Base-by-base conservation (phyloP, 2,113 vertebrate genomes). In the Manacus vitellinus region DNA sequence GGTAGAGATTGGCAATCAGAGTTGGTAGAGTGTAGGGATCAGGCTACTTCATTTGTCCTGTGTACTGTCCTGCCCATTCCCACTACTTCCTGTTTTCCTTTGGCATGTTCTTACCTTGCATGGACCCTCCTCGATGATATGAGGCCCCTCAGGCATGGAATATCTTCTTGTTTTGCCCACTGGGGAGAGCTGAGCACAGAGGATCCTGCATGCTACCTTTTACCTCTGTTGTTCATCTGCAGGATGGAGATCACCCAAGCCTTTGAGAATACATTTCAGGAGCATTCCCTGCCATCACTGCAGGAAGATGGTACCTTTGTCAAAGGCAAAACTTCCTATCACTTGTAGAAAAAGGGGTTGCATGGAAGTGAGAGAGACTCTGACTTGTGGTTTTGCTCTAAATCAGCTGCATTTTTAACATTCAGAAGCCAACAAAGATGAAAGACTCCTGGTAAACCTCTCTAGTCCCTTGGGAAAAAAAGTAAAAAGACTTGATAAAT, bases 401-500 rank as follows among this genome's bases (percentile, higher is more conserved):
- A 97, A 83, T 74, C 52, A 67, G 59, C 43, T 89, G 43, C 63
- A 75, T 78, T 92, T 97, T 95, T 89, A 92, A 81, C 80, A 92
- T 92, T 85, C 85, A 94, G 77, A 93, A 97, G 92, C 72, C 93
- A 91, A 81, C 16, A 54, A 96, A 93, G 95, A 96, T 95, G 85
- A 97, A 97, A 97, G 89, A 86, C 62, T 67, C 85, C 79, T 90
- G 75, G 80, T 97, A 81, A 96, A 93, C 75, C 59, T 74, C 73
- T 96, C 81, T 31, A 37, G 37, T 82, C 80, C 56, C 41, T 75
- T 89, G 94, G 67, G 95, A 83, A 93, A 94, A 28, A 89, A 79
- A 73, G 37, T 54, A 95, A 84, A 88, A 96, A 92, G 85, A 88
- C 92, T 95, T 94, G 95, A 97, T 97, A 98, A 98, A 98, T 98